phyloP scores from a whole-genome alignment of 2,888 invertebrate genomes.

The Pomacea canaliculata region DNA sequence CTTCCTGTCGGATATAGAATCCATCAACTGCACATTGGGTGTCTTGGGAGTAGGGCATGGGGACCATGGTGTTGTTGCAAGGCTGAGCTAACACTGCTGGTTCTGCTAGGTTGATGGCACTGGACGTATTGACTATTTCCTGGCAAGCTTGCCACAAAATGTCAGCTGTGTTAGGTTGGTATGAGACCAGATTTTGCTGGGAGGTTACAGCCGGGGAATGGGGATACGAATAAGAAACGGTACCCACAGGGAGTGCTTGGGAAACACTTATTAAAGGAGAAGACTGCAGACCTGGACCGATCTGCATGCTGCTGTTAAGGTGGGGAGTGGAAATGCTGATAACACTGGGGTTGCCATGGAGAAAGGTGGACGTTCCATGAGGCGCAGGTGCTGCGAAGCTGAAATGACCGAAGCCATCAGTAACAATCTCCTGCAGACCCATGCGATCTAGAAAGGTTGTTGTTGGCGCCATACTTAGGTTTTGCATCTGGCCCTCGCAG shows the following conservation, averaged over 20 bases:
- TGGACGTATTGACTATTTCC: not conserved
- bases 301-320: not conserved
- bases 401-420: no score
- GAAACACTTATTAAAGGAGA: not conserved
- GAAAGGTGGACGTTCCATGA: no score
- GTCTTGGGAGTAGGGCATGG: no score
- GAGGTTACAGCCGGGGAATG: not conserved
- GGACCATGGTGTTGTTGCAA: no score
- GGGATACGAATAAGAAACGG: not conserved
- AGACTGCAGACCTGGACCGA: not conserved
- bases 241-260: not conserved
- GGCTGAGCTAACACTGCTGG: no score
- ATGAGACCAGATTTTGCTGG: not conserved
- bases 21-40: not conserved
- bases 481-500: not conserved
- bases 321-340: no score
- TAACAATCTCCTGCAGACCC: no score
- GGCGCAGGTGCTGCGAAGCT: no score
- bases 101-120: no score
- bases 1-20: not conserved
- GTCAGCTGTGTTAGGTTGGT: not conserved
- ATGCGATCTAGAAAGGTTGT: no score
- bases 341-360: no score
- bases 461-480: no score
- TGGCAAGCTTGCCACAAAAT: constrained; percentile 2